Percentiles rank a stretch among this genome's conserved stretches.
phyloP scores from a whole-genome alignment of 2,888 invertebrate genomes.

The Tenthredo distinguenda region DNA sequence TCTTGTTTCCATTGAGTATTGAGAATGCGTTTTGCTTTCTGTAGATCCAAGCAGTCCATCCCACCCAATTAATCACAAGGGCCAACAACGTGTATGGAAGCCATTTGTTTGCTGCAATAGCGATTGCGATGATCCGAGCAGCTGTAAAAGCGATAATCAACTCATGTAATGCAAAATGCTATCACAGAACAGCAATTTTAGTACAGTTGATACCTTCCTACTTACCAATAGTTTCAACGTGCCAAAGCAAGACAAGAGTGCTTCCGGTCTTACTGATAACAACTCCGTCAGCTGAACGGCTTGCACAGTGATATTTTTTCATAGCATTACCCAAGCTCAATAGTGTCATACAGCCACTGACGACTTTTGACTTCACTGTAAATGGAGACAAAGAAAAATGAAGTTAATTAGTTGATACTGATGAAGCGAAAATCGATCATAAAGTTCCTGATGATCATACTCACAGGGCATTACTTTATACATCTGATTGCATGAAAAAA shows the following conservation, averaged over 20 bases:
- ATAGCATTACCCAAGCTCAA: not conserved
- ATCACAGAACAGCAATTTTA: not conserved
- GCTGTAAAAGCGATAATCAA: not conserved
- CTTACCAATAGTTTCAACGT: not conserved
- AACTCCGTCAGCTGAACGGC: not conserved
- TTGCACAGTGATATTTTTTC: conserved; percentile 15
- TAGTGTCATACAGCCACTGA: not conserved
- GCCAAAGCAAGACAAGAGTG: not conserved
- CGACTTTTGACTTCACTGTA: conserved; percentile 7
- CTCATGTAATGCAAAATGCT: not conserved
- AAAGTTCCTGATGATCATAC: not conserved
- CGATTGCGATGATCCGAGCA: not conserved
- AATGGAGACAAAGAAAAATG: not conserved
- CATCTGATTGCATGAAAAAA: conserved; percentile 7
- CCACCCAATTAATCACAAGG: not conserved
- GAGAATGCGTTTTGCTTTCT: not conserved
- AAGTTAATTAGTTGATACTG: not conserved
- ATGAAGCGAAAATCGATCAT: not conserved
- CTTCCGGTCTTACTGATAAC: not conserved
- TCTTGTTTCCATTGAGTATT: not conserved
- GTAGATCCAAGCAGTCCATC: conserved; percentile 2
- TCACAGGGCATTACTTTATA: not conserved
- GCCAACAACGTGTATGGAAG: not conserved
- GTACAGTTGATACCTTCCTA: not conserved
- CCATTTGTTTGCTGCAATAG: not conserved